Percentiles rank a stretch among this genome's conserved stretches.
These are phyloP conservation scores for Calameuta filiformis DNA, from an alignment of 2,888 invertebrate genomes.

Conservation along the genomic window DNA sequence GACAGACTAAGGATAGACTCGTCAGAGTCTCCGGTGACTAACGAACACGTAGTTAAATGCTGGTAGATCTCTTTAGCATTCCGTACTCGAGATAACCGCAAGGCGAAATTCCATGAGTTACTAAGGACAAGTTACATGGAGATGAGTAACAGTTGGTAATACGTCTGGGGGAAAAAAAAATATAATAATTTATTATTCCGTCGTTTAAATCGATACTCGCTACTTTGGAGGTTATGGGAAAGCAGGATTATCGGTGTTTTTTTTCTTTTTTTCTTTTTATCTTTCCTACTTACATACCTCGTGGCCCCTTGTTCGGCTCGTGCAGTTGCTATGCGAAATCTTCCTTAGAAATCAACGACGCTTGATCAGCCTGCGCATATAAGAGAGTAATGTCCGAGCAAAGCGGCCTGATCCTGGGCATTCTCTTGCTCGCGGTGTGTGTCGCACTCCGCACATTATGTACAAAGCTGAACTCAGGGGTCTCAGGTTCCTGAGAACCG, in stretches of 20 bases:
- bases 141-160: background rate
- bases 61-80: slow-evolving; percentile 13
- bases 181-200: background rate
- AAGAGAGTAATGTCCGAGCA: slow-evolving; percentile 16
- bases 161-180: background rate
- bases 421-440: background rate
- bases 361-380: slow-evolving; percentile 14
- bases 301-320: background rate
- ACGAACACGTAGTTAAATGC: background rate
- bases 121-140: background rate
- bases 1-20: background rate
- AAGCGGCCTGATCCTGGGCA: slow-evolving; percentile 12
- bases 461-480: slow-evolving; percentile 40
- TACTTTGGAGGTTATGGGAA: background rate
- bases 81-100: slow-evolving; percentile 7
- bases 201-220: background rate
- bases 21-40: slow-evolving; percentile 9
- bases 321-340: background rate
- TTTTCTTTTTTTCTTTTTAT: background rate
- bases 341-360: background rate
- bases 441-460: slow-evolving; percentile 25
- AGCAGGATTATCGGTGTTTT: background rate
- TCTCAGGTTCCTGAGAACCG: slow-evolving; percentile 56
- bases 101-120: background rate
- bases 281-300: slow-evolving; percentile 1